Evolutionary conservation across 2,797 vertebrate species (phyloP).

Genomic region (Fistularia tabacaria): DNA sequence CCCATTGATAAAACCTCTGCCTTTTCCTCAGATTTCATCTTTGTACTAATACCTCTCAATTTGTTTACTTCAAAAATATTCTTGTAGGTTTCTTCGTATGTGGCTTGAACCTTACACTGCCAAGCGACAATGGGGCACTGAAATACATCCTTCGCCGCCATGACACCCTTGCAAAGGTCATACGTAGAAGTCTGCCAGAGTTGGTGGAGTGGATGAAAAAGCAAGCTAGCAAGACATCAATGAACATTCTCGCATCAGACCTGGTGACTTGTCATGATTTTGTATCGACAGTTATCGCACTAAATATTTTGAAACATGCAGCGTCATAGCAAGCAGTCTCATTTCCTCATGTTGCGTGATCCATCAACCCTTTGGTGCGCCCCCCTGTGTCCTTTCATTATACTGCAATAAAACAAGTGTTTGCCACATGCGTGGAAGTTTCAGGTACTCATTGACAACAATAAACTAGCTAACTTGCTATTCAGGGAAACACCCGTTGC

Average conservation of each 20-base stretch:
- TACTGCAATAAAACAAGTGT: constrained; percentile 19
- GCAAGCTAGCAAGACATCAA: not conserved
- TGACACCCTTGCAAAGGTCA: constrained; percentile 22
- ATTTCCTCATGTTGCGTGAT: not conserved
- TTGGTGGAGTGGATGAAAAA: constrained; percentile 39
- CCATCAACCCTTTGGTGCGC: constrained; percentile 5
- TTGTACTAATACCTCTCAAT: not conserved
- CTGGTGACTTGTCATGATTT: constrained; percentile 36
- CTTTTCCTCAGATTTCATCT: not conserved
- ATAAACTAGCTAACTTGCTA: constrained; percentile 5
- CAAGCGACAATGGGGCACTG: constrained; percentile 5
- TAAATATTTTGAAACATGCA: constrained; percentile 20
- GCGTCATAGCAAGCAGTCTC: not conserved
- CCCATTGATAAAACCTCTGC: too few relatives aligned
- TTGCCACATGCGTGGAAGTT: constrained; percentile 11
- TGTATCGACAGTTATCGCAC: constrained; percentile 33
- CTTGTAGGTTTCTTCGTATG: constrained; percentile 53
- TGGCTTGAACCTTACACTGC: constrained; percentile 62
- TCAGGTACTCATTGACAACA: not conserved
- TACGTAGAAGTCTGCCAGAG: constrained; percentile 30
- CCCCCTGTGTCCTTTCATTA: constrained; percentile 35
- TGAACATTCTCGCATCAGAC: constrained; percentile 58
- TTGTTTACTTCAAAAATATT: not conserved
- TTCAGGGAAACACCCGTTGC: constrained; percentile 1
- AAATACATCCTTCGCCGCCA: constrained; percentile 36